Evolutionary conservation across 2,797 vertebrate genomes (phyloP).

Genomic region (Gambusia yucatana): DNA sequence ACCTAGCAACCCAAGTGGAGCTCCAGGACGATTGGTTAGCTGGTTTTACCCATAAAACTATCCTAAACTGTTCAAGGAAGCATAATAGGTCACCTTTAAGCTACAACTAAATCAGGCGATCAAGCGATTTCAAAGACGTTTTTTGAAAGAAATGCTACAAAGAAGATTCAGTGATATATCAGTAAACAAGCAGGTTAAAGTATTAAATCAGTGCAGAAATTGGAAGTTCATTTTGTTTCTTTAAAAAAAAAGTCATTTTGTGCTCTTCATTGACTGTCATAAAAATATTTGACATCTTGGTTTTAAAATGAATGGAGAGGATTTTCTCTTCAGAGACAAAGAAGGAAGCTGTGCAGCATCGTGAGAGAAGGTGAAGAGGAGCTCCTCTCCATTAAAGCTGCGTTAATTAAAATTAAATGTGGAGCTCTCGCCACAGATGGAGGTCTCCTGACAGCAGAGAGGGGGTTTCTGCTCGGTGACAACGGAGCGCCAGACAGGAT

Average conservation of each 20-base stretch:
- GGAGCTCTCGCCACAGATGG: conserved; percentile 20
- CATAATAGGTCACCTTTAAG: background rate
- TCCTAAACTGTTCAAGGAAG: too few relatives aligned
- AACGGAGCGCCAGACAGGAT: conserved; percentile 41
- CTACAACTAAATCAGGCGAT: conserved; percentile 6
- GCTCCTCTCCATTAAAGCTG: conserved; percentile 11
- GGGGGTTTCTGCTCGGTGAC: conserved; percentile 21
- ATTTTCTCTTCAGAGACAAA: conserved; percentile 24
- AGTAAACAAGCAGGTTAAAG: conserved; percentile 17
- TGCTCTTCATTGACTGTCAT: conserved; percentile 18
- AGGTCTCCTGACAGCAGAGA: conserved; percentile 28
- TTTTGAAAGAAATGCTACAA: conserved; percentile 8
- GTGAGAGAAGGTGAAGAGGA: conserved; percentile 14
- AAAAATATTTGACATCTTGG: conserved; percentile 50
- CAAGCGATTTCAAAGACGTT: background rate
- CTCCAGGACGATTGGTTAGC: too few relatives aligned
- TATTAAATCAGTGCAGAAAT: background rate
- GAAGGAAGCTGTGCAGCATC: conserved; percentile 41
- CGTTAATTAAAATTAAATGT: conserved; percentile 12
- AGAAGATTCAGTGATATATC: conserved; percentile 8
- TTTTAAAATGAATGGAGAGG: conserved; percentile 9
- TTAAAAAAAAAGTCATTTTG: conserved; percentile 13
- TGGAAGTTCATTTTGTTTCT: conserved; percentile 3
- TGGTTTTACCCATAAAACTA: too few relatives aligned
- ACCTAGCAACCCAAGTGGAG: too few relatives aligned